A percentile compares a stretch with the other conserved stretches of the same genome.
Evolutionary conservation across 2,888 invertebrate genomes (phyloP).

Genomic region (Agrochola macilenta): DNA sequence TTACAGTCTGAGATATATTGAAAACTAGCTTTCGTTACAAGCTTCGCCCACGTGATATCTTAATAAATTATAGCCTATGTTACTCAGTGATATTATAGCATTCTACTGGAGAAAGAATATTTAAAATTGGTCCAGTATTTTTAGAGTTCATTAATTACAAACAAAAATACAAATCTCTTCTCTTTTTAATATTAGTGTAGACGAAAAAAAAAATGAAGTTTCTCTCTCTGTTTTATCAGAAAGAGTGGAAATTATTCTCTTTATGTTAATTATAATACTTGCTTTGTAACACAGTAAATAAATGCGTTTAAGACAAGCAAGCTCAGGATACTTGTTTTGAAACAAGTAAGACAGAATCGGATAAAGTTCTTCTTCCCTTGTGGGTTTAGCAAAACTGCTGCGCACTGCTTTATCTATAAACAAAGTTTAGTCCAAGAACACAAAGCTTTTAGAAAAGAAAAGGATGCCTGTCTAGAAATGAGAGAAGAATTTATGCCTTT

Average conservation of each 20-base stretch:
- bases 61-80: too few species aligned
- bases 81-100: too few species aligned
- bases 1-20: background rate
- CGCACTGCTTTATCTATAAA: conserved; percentile 45
- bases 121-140: too few species aligned
- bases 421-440: conserved; percentile 31
- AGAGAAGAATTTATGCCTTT: background rate
- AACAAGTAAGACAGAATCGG: conserved; percentile 25
- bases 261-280: background rate
- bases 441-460: conserved; percentile 18
- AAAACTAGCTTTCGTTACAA: background rate
- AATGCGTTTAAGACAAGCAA: conserved; percentile 19
- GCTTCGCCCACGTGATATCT: too few species aligned
- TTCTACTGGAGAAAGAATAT: too few species aligned
- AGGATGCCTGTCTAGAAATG: background rate
- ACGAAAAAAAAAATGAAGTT: too few species aligned
- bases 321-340: conserved; percentile 6
- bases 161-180: too few species aligned
- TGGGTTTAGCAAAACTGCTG: conserved; percentile 43
- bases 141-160: too few species aligned
- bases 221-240: background rate
- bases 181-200: too few species aligned
- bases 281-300: background rate
- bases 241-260: background rate
- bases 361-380: conserved; percentile 41